Conservation (phyloP, 2,888 invertebrate genomes). For the Drosophila longiperda region DNA sequence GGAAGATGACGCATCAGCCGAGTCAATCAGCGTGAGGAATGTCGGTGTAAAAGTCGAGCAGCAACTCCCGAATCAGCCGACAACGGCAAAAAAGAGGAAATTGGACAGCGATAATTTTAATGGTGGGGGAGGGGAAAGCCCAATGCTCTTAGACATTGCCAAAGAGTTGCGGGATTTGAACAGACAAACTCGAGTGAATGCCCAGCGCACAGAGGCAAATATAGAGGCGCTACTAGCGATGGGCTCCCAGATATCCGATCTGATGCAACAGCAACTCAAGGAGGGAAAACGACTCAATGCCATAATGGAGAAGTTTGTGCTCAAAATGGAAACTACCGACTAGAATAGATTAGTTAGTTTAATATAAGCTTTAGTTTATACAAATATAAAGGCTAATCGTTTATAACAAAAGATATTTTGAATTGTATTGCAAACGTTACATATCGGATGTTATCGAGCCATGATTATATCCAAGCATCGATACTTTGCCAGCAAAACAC, state of each 20-base stretch:
- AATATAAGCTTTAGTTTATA: constrained; percentile 1
- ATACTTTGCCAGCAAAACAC: neutral
- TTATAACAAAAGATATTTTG: neutral
- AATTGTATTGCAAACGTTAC: neutral
- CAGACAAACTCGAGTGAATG: constrained; percentile 60
- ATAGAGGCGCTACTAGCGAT: constrained; percentile 65
- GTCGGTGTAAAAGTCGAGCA: constrained; percentile 38
- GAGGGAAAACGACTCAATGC: constrained; percentile 68
- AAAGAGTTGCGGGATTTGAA: constrained; percentile 61
- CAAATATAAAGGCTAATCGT: neutral
- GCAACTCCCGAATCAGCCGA: constrained; percentile 16
- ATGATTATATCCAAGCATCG: neutral
- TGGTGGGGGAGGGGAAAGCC: constrained; percentile 12
- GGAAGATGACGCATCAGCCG: constrained; percentile 27
- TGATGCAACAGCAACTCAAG: constrained; percentile 69
- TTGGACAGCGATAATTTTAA: constrained; percentile 25
- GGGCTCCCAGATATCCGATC: constrained; percentile 63
- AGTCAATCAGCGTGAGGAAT: constrained; percentile 33
- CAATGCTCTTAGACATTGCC: constrained; percentile 60
- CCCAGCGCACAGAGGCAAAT: constrained; percentile 63
- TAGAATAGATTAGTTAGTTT: constrained; percentile 24
- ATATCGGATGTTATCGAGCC: neutral
- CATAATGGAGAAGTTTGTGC: constrained; percentile 68
- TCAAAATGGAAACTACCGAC: constrained; percentile 66
- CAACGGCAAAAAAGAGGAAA: constrained; percentile 48